Evolutionary conservation across 2,113 vertebrate genomes (phyloP), one percentile per base, ranked within the genome.

Genomic region (Petromus typicus): DNA sequence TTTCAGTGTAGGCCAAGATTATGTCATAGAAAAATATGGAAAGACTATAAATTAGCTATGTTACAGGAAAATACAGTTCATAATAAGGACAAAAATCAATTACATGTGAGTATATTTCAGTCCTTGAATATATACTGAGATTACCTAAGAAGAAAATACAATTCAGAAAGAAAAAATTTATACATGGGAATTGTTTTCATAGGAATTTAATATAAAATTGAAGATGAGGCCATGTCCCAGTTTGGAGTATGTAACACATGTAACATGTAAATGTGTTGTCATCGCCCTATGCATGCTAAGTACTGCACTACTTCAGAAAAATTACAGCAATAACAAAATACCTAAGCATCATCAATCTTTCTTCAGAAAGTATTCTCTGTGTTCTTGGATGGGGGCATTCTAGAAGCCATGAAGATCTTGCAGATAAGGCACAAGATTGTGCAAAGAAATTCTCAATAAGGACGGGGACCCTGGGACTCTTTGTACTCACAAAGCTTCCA

Each of bases 171-270:
- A 57, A 86, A 78, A 18, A 94, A 76, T 84, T 64, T 66, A 86
- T 59, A 45, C 8, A 5, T 37, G 3, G 61, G 51, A 51, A 54
- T 66, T 86, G 61, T 89, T 92, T 90, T 79, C 17, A 56, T 75
- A 25, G 69, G 37, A 89, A 87, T 88, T 82, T 95, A 85, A 91
- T 78, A 32, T 56, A 69, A 92, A 91, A 75, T 43, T 51, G 92
- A 95, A 86, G 20, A 48, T 45, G 43, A 82, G 17, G 64, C n/a
- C 59, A 56, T 84, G 76, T 40, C 9, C 18, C 61, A 43, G 54
- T 63, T 63, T 75, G 76, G 20, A 90, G 45, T 11, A 13, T 76
- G 1, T 48, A 73, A 54, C 4, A 57, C 32, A 69, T 63, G 43
- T 20, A 34, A 23, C 30, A 66, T 34, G 18, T 34, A 27, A 51